phyloP scores from a whole-genome alignment of 92 coral and sea anemone genomes.

The Ricordea florida region DNA sequence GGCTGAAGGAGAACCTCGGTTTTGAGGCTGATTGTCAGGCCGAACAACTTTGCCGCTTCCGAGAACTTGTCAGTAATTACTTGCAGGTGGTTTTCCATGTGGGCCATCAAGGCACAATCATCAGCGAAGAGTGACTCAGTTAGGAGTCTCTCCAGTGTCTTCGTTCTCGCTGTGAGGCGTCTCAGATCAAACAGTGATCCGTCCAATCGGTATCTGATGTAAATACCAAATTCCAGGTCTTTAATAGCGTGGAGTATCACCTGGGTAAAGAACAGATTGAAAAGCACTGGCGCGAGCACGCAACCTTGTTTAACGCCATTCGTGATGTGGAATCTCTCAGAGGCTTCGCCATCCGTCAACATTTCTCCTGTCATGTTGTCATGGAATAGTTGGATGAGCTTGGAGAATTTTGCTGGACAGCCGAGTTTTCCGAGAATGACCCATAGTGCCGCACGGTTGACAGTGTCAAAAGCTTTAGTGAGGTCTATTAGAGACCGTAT shows the following conservation, averaged over 20 bases:
- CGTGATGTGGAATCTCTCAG: constrained; percentile 9
- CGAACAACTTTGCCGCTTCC: constrained; percentile 24
- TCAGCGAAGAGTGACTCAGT: constrained; percentile 8
- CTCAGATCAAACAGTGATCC: constrained; percentile 14
- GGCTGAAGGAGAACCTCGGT: constrained; percentile 31
- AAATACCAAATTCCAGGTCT: background rate
- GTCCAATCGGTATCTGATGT: background rate
- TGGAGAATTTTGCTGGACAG: constrained; percentile 23
- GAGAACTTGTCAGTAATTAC: background rate
- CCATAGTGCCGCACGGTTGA: constrained; percentile 32
- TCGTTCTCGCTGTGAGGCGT: background rate
- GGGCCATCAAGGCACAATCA: constrained; percentile 22
- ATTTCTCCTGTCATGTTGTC: constrained; percentile 15
- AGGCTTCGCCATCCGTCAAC: background rate
- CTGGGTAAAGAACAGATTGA: constrained; percentile 9
- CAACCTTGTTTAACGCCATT: too few relatives aligned
- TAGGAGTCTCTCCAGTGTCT: background rate
- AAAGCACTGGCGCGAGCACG: constrained; percentile 28
- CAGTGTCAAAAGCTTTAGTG: constrained; percentile 33
- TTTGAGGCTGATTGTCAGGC: too few relatives aligned
- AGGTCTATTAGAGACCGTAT: background rate
- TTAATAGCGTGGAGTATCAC: background rate
- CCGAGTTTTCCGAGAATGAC: constrained; percentile 1
- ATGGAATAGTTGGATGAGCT: constrained; percentile 14
- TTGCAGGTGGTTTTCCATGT: constrained; percentile 18